Conservation (phyloP, 2,888 invertebrate species). For the Baccha elongata region DNA sequence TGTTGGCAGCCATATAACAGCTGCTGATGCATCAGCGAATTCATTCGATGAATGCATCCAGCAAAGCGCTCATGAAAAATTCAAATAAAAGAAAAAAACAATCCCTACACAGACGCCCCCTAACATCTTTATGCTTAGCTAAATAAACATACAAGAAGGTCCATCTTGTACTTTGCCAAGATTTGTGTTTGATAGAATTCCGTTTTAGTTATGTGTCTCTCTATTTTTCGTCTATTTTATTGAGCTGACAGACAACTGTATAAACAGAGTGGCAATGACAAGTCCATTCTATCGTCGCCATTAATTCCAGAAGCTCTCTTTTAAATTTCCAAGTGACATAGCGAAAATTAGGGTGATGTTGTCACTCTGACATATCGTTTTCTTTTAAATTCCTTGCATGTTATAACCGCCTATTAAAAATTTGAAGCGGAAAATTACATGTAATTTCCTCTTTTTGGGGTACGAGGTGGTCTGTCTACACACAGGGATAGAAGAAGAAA, state of each 20-base stretch:
- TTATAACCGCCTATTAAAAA: slow-evolving; percentile 68
- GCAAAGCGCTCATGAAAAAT: slow-evolving; percentile 31
- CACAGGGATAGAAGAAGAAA: neutral
- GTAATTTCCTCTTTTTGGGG: slow-evolving; percentile 53
- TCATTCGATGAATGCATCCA: slow-evolving; percentile 59
- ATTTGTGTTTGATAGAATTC: slow-evolving; percentile 61
- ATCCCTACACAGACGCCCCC: slow-evolving; percentile 50
- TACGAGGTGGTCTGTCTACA: slow-evolving; percentile 9
- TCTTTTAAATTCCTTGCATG: slow-evolving; percentile 59
- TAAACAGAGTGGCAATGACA: slow-evolving; percentile 50
- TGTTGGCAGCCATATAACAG: slow-evolving; percentile 61
- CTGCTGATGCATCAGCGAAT: slow-evolving; percentile 69
- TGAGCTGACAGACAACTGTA: slow-evolving; percentile 51
- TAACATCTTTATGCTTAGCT: slow-evolving; percentile 44
- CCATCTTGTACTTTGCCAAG: slow-evolving; percentile 23
- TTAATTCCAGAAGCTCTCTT: slow-evolving; percentile 43
- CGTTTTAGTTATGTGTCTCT: slow-evolving; percentile 2
- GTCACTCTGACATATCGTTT: slow-evolving; percentile 51
- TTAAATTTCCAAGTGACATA: slow-evolving; percentile 66
- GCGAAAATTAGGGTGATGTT: slow-evolving; percentile 68
- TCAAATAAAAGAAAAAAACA: slow-evolving; percentile 22
- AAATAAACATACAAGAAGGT: slow-evolving; percentile 54
- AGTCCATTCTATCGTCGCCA: slow-evolving; percentile 9
- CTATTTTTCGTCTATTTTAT: slow-evolving; percentile 12
- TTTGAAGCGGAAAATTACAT: slow-evolving; percentile 73